Base-by-base conservation (phyloP, 2,888 invertebrate species). In the Drosophila borealis region DNA sequence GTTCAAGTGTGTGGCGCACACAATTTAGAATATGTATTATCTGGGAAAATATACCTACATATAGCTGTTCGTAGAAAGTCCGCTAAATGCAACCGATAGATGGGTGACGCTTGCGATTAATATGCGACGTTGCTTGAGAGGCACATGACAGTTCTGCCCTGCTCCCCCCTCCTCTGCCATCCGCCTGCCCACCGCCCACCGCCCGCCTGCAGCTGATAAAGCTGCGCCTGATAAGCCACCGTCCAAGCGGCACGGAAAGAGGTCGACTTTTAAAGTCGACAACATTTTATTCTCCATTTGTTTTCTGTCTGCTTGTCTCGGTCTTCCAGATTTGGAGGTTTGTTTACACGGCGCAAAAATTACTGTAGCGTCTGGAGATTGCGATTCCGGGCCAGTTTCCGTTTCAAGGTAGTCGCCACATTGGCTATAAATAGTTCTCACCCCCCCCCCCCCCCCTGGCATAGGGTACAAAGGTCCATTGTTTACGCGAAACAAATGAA, bases 271-370 rank as follows among this genome's bases (percentile, higher is more conserved):
- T 46, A 51, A 56, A 36, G 25, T 29, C 37, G 53, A 44, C 62
- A 50, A 29, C n/a, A 8, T n/a, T 34, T 39, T 36, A 14, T 33
- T 36, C 21, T 33, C 34, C 41, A 63, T 42, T 14, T 39, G 17
- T 56, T 55, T 42, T 46, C 33, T 10, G 29, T 56, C 19, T 61
- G 13, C n/a, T 33, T 44, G 41, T 45, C 33, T 45, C 36, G 13
- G 19, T 61, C 56, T 46, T 34, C 34, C 48, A 51, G 60, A 62
- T 81, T 64, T 62, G 77, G 76, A 88, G 70, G 88, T 88, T 85
- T 81, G 76, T 88, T 81, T 81, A 81, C 81, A 78, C 48, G 48
- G 37, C 39, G 55, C 70, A 56, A 51, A 41, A 51, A 48, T 14
- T 42, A 19, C 48, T 67, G 39, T 37, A 34, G 37, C 25, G 59